Conservation (phyloP, 2,113 vertebrate genomes). For the Acrocephalus kingi region DNA sequence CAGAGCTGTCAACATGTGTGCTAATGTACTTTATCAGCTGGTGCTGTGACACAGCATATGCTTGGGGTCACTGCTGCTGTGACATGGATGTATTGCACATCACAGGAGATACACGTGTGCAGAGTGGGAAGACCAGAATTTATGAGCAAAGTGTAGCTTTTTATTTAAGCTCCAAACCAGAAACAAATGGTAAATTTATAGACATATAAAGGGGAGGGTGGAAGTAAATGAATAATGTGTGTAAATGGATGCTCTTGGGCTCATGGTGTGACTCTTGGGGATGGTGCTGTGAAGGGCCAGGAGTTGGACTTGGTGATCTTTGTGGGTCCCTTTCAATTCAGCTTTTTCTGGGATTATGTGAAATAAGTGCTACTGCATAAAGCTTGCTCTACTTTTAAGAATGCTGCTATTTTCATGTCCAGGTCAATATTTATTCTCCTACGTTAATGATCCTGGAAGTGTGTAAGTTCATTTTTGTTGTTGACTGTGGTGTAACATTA, state of each 20-base stretch:
- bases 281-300: neutral
- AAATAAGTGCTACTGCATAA: neutral
- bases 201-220: neutral
- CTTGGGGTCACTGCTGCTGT: neutral
- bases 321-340: neutral
- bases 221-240: neutral
- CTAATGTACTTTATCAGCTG: neutral
- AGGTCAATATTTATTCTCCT: neutral
- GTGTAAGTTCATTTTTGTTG: constrained; percentile 32
- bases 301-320: neutral
- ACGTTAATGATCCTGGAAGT: neutral
- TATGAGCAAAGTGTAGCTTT: neutral
- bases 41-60: neutral
- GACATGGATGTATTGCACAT: neutral
- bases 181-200: neutral
- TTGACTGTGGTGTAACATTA: constrained; percentile 4
- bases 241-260: neutral
- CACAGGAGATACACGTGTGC: neutral
- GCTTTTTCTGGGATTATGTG: neutral
- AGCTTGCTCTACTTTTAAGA: constrained; percentile 40
- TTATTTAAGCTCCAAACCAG: neutral
- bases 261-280: neutral
- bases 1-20: neutral
- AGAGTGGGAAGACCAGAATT: neutral
- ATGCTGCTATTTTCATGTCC: neutral